Evolutionary conservation across 2,888 invertebrate genomes (phyloP), one percentile per base, ranked within the genome.

Genomic region (Mayetiola destructor): DNA sequence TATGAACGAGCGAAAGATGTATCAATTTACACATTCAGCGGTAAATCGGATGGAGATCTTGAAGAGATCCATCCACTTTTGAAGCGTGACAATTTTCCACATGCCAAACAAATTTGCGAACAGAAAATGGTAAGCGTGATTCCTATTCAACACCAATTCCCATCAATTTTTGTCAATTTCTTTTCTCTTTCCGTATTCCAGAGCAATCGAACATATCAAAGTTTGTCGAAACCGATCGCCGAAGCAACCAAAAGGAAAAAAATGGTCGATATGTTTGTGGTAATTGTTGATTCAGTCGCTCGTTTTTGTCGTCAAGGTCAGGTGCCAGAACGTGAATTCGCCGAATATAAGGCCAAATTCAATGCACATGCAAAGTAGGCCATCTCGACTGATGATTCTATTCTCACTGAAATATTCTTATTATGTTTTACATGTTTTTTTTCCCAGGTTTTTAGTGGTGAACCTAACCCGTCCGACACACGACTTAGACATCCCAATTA

Each of bases 201-300:
- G 64, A 59, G 62, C 60, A 12, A 12, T 2, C 67, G 65, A 59
- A 63, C 62, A 27, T 30, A 32, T 42, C 69, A 71, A 59, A 62
- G 64, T 21, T 60, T 71, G 9, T 61, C 62, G 3, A 60, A 62
- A 18, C 65, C 70, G 6, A 18, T 72, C 12, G 40, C 61, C 9
- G 59, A 63, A 21, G 70, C 67, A 1, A 54, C 66, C 10, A 21
- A 52, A 16, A 55, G 59, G 5, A 57, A 48, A 3, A 58, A 64
- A 42, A 59, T 63, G 2, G 70, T 67, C 54, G 72, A 72, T 62
- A 61, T 69, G 8, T 70, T 72, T 57, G 40, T 72, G 56, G 65
- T 65, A 8, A 64, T 72, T 60, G 69, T 69, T 54, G 70, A 71
- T 32, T 64, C 66, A 40, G 67, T 64, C 21, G 65, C 66, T 0